Evolutionary conservation across 2,113 vertebrate species (phyloP), one percentile per base, ranked within the genome.

Genomic region (Piprites chloris): DNA sequence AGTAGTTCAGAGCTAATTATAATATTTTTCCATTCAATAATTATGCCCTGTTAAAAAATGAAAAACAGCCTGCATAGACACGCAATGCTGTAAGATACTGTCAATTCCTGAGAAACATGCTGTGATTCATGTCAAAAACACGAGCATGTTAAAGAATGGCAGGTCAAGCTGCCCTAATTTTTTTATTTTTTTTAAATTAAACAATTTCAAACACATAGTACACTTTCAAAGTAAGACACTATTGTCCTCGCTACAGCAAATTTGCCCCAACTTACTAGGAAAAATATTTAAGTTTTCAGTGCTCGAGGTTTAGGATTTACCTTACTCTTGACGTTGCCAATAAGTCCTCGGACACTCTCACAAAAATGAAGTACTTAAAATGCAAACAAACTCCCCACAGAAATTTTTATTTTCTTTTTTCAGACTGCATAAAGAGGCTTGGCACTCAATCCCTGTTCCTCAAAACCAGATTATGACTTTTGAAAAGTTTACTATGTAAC

Each of bases 11-110:
- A 89, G 90, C 44, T 92, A 96, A 90, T 97, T 96, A 95, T 74
- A 90, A 86, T 88, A 75, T 89, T 92, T 90, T 95, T 94, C 92
- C 88, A 81, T 94, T 97, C 83, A 92, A 94, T 56, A 96, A 92
- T 94, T 94, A 95, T 74, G 41, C 47, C 47, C 46, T 90, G 91
- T 83, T 67, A 19, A 78, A 87, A 97, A 96, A 86, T 46, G 12
- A 83, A 93, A 91, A 83, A 14, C 80, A 95, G 87, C 93, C 67
- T 90, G 96, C 79, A 22, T 2, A 88, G 85, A 85, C 92, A 86
- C 14, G 95, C 61, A 90, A 46, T 2, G 72, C 47, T 89, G n/a
- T 41, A 52, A 90, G 91, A 92, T 44, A 67, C 47, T 3, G 32
- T 74, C 91, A 89, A 39, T 27, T 85, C 56, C 91, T 68, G 32